A percentile compares a stretch with the other conserved stretches of the same genome.
These are phyloP conservation scores for Temnothorax longispinosus DNA, from an alignment of 1,140 invertebrate genomes.

Conservation along the genomic window DNA sequence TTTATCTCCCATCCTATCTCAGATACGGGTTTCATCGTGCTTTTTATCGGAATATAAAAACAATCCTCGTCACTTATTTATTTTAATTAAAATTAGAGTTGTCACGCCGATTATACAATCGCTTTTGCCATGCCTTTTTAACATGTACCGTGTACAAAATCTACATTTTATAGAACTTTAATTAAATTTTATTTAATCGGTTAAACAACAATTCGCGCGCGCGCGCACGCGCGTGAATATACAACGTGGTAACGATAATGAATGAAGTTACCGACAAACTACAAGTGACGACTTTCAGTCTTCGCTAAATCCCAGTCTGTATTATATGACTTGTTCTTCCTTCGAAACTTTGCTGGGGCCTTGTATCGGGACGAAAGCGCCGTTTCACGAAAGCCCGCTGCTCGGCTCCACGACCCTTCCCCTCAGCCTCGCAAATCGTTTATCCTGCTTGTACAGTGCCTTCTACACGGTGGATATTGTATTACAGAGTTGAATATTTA, in stretches of 20 bases:
- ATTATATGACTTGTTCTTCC: slow-evolving; percentile 26
- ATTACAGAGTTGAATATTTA: slow-evolving; percentile 85
- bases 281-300: neutral
- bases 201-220: neutral
- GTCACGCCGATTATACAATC: neutral
- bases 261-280: slow-evolving; percentile 5
- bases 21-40: neutral
- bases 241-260: neutral
- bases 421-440: slow-evolving; percentile 70
- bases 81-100: neutral
- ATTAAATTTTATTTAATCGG: neutral
- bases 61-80: neutral
- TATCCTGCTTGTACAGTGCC: slow-evolving; percentile 72
- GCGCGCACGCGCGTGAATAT: neutral
- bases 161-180: neutral
- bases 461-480: slow-evolving; percentile 82
- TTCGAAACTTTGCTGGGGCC: slow-evolving; percentile 38
- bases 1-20: slow-evolving; percentile 53
- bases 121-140: neutral
- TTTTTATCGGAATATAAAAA: slow-evolving; percentile 30
- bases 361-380: slow-evolving; percentile 39
- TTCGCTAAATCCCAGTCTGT: slow-evolving; percentile 30
- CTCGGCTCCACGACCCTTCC: slow-evolving; percentile 13
- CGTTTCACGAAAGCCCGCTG: slow-evolving; percentile 39
- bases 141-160: no score